phyloP scores from a whole-genome alignment of 2,113 vertebrate species.

The Notechis scutatus region DNA sequence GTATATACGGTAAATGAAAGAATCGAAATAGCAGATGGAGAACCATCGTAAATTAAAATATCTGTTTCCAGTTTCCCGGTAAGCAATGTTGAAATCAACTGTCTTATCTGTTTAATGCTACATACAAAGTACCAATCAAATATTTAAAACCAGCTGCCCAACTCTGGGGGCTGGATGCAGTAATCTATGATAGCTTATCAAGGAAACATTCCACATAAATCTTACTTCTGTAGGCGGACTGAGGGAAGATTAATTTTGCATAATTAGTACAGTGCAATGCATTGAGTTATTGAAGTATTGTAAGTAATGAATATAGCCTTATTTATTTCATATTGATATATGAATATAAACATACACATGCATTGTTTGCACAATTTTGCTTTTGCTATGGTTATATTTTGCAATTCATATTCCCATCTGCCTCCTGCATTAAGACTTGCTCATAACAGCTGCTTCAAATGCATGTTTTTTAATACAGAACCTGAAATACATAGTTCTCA shows the following conservation, averaged over 20 bases:
- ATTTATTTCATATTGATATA: neutral
- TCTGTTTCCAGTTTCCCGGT: neutral
- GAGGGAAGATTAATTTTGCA: neutral
- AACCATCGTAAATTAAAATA: neutral
- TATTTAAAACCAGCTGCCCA: neutral
- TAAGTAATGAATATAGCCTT: neutral
- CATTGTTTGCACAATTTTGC: neutral
- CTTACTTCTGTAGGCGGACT: neutral
- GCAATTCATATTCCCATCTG: neutral
- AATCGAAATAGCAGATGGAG: neutral
- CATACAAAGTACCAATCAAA: neutral
- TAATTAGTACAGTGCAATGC: neutral
- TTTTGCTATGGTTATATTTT: neutral
- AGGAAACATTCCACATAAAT: neutral
- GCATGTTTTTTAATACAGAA: neutral
- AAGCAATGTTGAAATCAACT: neutral
- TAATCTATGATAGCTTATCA: neutral
- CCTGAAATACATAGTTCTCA: neutral
- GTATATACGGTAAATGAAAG: too few relatives aligned
- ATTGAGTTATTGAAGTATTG: neutral
- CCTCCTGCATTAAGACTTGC: neutral
- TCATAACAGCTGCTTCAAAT: neutral
- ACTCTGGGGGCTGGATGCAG: neutral
- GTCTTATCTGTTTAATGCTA: neutral
- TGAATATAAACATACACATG: neutral